Percentiles rank a stretch among this genome's conserved stretches.
Evolutionary conservation across 2,888 invertebrate species (phyloP).

Genomic region (Margaritifera margaritifera): DNA sequence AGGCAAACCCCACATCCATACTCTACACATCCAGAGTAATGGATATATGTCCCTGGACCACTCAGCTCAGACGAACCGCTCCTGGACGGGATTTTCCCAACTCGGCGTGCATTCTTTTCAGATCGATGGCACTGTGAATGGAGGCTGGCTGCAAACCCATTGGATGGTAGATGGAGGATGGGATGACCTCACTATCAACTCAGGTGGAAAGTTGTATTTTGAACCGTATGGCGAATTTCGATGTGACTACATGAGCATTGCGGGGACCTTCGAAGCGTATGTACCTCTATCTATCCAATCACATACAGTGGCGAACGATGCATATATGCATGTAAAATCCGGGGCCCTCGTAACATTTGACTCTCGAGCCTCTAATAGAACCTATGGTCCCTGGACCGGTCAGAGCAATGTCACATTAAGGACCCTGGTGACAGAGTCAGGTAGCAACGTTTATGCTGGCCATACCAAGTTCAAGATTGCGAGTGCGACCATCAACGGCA

Average conservation of each 20-base stretch:
- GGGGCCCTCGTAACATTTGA: slow-evolving; percentile 24
- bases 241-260: slow-evolving; percentile 28
- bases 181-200: slow-evolving; percentile 39
- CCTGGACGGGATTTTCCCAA: slow-evolving; percentile 37
- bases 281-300: slow-evolving; percentile 17
- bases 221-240: slow-evolving; percentile 37
- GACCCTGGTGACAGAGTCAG: slow-evolving; percentile 16
- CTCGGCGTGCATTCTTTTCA: slow-evolving; percentile 33
- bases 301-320: slow-evolving; percentile 13
- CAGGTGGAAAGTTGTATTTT: slow-evolving; percentile 36
- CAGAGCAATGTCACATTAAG: slow-evolving; percentile 27
- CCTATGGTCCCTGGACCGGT: slow-evolving; percentile 23
- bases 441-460: slow-evolving; percentile 30
- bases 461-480: slow-evolving; percentile 30
- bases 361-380: slow-evolving; percentile 5
- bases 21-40: slow-evolving; percentile 30
- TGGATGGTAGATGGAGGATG: slow-evolving; percentile 28
- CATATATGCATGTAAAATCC: slow-evolving; percentile 14
- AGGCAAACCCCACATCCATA: slow-evolving; percentile 22
- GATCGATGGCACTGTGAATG: slow-evolving; percentile 35
- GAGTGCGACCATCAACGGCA: slow-evolving; percentile 22
- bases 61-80: slow-evolving; percentile 20
- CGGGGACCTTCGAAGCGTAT: slow-evolving; percentile 33
- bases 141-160: slow-evolving; percentile 35
- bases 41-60: slow-evolving; percentile 45